phyloP scores from a whole-genome alignment of 1,140 invertebrate species.

The Danaus plexippus region DNA sequence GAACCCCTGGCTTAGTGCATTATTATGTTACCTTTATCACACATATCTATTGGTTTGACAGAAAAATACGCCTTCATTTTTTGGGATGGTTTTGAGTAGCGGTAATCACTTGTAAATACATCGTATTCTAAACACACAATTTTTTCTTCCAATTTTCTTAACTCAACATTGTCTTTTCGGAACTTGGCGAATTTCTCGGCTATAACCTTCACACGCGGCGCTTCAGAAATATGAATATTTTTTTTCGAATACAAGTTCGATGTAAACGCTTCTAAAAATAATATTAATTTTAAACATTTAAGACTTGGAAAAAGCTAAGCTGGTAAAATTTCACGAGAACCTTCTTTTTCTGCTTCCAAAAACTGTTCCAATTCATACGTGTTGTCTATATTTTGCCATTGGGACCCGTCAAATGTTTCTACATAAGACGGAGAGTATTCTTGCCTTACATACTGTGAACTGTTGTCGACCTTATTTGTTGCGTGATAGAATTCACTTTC shows the following conservation, averaged over 20 bases:
- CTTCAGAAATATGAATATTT: conserved; percentile 31
- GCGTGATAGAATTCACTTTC: conserved; percentile 24
- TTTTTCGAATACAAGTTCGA: conserved; percentile 1
- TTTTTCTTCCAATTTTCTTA: conserved; percentile 48
- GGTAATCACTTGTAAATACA: conserved; percentile 24
- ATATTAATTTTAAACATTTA: too few relatives aligned
- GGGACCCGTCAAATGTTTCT: conserved; percentile 21
- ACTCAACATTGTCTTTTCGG: conserved; percentile 49
- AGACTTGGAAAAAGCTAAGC: too few relatives aligned
- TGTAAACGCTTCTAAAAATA: too few relatives aligned
- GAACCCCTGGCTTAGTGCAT: too few relatives aligned
- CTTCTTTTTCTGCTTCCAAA: conserved; percentile 10
- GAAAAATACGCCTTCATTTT: conserved; percentile 51
- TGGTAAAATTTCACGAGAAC: not conserved
- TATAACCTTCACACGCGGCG: conserved; percentile 46
- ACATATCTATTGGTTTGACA: conserved; percentile 27
- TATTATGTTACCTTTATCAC: conserved; percentile 13
- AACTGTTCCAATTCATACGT: conserved; percentile 32
- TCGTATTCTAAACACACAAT: conserved; percentile 59
- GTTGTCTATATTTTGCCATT: conserved; percentile 39
- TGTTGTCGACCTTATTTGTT: conserved; percentile 29
- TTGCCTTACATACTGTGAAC: conserved; percentile 26
- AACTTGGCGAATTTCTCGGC: conserved; percentile 49
- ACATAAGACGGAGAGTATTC: conserved; percentile 9
- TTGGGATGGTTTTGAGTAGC: conserved; percentile 26